A percentile compares a stretch with the other conserved stretches of the same genome.
Conservation (phyloP, 2,797 vertebrate species). For the Falco novaeseelandiae region DNA sequence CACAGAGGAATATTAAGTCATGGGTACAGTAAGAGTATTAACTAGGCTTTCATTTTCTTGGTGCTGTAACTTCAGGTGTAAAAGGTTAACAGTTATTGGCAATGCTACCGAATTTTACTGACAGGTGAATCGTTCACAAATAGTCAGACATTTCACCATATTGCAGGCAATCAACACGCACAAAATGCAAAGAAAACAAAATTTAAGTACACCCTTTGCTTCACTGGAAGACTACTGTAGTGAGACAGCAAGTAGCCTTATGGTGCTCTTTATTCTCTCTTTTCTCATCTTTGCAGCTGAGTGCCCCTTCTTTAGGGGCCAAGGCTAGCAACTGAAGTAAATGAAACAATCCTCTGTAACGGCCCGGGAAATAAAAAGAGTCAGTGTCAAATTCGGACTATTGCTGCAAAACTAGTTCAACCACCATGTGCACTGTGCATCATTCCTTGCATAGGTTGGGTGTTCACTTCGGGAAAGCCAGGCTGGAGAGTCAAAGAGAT, state of each 20-base stretch:
- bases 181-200: not conserved
- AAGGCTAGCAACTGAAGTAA: not conserved
- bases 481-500: not conserved
- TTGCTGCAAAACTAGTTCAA: not conserved
- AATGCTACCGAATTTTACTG: not conserved
- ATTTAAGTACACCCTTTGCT: not conserved
- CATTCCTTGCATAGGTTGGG: not conserved
- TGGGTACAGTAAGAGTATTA: not conserved
- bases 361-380: not conserved
- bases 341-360: not conserved
- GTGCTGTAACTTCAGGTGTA: not conserved
- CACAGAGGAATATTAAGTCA: not conserved
- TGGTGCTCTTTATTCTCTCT: not conserved
- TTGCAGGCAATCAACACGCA: not conserved
- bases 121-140: not conserved
- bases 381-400: not conserved
- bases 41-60: not conserved
- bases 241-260: not conserved
- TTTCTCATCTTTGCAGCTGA: not conserved
- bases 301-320: not conserved
- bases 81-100: not conserved
- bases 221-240: not conserved
- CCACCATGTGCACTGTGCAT: rapidly evolving
- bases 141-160: not conserved
- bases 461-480: not conserved